Percentiles rank a stretch among this genome's conserved stretches.
Evolutionary conservation across 2,113 vertebrate species (phyloP).

Genomic region (Oncorhynchus tshawytscha): DNA sequence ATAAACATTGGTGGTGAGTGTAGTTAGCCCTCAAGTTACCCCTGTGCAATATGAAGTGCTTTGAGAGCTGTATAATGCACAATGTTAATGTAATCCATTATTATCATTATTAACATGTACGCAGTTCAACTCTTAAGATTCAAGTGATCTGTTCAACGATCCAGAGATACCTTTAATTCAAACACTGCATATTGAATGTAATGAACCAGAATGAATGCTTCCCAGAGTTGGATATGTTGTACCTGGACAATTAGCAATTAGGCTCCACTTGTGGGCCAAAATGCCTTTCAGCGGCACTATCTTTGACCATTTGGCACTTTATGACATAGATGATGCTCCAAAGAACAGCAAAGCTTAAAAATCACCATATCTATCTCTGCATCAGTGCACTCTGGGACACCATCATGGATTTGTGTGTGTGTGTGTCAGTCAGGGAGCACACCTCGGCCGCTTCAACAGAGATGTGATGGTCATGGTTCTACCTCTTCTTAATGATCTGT

Average conservation of each 20-base stretch:
- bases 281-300: neutral
- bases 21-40: no score
- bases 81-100: no score
- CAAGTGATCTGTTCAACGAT: neutral
- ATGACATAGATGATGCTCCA: neutral
- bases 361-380: constrained; percentile 40
- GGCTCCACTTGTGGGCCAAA: neutral
- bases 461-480: neutral
- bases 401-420: constrained; percentile 28
- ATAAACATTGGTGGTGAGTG: no score
- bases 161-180: neutral
- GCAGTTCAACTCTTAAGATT: neutral
- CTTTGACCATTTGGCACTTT: constrained; percentile 14
- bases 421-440: neutral
- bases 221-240: neutral
- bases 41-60: no score
- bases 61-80: no score
- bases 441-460: neutral
- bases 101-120: no score
- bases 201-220: neutral
- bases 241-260: neutral
- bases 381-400: constrained; percentile 24
- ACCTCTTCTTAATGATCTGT: constrained; percentile 3
- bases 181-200: neutral
- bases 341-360: constrained; percentile 17